Base-by-base conservation (phyloP, 2,888 invertebrate species). In the Brenthis hecate region DNA sequence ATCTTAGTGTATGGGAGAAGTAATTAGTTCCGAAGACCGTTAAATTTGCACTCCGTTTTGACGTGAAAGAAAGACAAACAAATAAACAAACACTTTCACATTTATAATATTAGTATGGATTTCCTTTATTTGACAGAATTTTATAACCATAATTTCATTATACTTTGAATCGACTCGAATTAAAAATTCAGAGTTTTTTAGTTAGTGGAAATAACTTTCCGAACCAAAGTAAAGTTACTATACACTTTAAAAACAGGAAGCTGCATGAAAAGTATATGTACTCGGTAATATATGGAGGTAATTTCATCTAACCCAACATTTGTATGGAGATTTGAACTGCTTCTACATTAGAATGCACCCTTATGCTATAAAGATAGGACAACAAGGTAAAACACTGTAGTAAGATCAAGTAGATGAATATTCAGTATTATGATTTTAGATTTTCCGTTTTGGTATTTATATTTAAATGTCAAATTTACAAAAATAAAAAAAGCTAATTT, bases 341-440 rank as follows among this genome's bases (percentile, higher is more conserved):
- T 74, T 65, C 78, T 73, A 74, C 80, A 82, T 86, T 87, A 78
- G 79, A 81, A 86, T 87, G 84, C 87, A 87, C 87, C 87, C 86
- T 80, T 71, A 66, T 72, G 78, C 77, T 76, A 80, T 87, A 85
- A 86, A 86, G 81, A 84, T 80, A 80, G 77, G 74, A 75, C 75
- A 72, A 77, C 75, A 76, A 74, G 60, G 56, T 68, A 76, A 67
- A 36, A 73, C 65, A 66, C 75, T 78, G 62, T 51, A 28, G 50
- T 48, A 16, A 50, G 79, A 81, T 81, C 79, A 81, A 79, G 77
- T 77, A 78, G 79, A 85, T 88, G 85, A 85, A 87, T 88, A 88
- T 87, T 85, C 83, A 78, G 66, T 63, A 53, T 56, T 53, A 28
- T 66, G 58, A 67, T 64, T 65, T 48, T 62, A 36, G 16, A 13